Percentiles rank a stretch among this genome's conserved stretches.
phyloP scores from a whole-genome alignment of 2,888 invertebrate genomes.

The Hipparchia semele region DNA sequence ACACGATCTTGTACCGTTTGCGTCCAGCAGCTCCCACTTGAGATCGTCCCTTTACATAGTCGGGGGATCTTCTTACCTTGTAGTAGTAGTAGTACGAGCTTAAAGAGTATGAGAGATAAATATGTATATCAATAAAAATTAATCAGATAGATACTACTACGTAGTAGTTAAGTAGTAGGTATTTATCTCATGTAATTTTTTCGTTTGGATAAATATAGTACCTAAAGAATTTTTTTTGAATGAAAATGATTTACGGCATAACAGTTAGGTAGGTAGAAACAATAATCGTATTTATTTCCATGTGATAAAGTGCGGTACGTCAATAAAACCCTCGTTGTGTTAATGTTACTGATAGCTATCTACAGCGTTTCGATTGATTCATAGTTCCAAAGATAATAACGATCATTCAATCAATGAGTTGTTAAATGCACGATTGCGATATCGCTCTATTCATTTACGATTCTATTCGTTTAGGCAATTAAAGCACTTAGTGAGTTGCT shows the following conservation, averaged over 20 bases:
- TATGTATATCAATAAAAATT: no score
- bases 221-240: no score
- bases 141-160: no score
- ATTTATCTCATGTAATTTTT: no score
- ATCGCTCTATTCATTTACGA: slow-evolving; percentile 7
- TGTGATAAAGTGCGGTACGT: slow-evolving; percentile 8
- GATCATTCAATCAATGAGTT: slow-evolving; percentile 28
- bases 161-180: no score
- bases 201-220: no score
- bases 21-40: no score
- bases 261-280: background rate
- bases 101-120: no score
- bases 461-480: slow-evolving; percentile 11
- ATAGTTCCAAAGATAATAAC: slow-evolving; percentile 38
- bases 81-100: no score
- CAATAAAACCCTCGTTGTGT: slow-evolving; percentile 47
- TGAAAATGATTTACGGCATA: background rate
- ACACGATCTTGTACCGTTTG: no score
- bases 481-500: slow-evolving; percentile 8
- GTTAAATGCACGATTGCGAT: slow-evolving; percentile 4
- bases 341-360: slow-evolving; percentile 41
- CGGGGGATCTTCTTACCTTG: no score
- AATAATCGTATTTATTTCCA: slow-evolving; percentile 18
- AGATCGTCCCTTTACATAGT: no score
- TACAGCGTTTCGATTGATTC: slow-evolving; percentile 41